Evolutionary conservation across 1,140 invertebrate genomes (phyloP), one percentile per base, ranked within the genome.

Genomic region (Subanguina moxae): DNA sequence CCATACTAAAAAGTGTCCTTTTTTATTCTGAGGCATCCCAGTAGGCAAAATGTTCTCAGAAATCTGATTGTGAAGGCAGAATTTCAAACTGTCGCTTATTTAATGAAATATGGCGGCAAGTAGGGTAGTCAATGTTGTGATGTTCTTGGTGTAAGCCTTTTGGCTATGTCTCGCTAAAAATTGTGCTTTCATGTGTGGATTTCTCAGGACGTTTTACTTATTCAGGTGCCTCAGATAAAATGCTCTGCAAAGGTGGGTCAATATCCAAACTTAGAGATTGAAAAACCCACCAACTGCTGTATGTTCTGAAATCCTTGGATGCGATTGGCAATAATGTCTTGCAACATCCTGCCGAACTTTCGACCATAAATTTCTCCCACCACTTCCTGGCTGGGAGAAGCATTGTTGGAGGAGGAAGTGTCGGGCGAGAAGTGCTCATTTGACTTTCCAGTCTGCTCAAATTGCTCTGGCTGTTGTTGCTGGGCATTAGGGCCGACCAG

Each of bases 261-360:
- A 58, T 21, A 21, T 58, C 8, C 59, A n/a, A 64, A 8, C 48
- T 11, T 9, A 56, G 9, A 13, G 7, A 59, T 56, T 21, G 8
- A 21, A 19, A 52, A 52, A 45, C 43, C n/a, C 23, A 52, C 48
- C 48, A 52, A 21, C 23, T 67, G 67, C 62, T 71, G 67, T 19
- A 32, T 27, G n/a, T 69, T 68, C 30, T 69, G 67, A 13, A 69
- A 71, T 21, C 52, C 56, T 38, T 70, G 68, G 56, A 70, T 57
- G 42, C 68, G 69, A 11, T 25, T 32, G 25, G 68, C 68, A 46
- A 70, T 70, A 11, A 70, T 27, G 48, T 70, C 68, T 38, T 70
- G 68, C 15, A 70, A 27, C 46, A 70, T 73, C 0, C 69, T 69
- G n/a, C 68, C 68, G 57, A 70, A 70, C 30, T 62, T 71, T 15